Evolutionary conservation across 2,888 invertebrate species (phyloP).

Genomic region (Aspidiotus destructor): DNA sequence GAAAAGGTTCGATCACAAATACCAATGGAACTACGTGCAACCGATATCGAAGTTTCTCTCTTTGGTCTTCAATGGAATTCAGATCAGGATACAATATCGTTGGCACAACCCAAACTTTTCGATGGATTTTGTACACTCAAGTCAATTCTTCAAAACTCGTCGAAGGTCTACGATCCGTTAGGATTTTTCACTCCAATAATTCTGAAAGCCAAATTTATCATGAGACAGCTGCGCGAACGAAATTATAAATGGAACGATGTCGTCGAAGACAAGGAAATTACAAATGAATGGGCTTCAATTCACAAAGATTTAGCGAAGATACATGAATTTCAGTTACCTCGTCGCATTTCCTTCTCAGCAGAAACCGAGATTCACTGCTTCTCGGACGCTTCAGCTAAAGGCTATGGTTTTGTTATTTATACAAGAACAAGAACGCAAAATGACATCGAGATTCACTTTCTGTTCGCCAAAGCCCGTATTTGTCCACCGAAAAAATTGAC

Average conservation of each 20-base stretch:
- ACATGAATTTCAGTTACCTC: too few relatives aligned
- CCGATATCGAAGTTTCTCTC: neutral
- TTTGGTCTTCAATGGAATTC: neutral
- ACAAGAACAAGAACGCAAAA: neutral
- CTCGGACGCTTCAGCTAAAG: neutral
- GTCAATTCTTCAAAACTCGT: neutral
- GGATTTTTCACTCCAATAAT: neutral
- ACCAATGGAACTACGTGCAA: neutral
- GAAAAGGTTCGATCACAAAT: neutral
- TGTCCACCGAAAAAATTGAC: neutral
- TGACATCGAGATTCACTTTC: neutral
- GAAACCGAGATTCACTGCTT: too few relatives aligned
- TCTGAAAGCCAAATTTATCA: neutral
- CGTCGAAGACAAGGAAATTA: neutral
- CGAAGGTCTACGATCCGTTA: neutral
- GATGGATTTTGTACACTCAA: neutral
- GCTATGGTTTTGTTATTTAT: neutral
- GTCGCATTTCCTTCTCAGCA: too few relatives aligned
- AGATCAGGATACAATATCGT: neutral
- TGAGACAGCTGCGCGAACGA: neutral
- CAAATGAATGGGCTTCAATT: too few relatives aligned
- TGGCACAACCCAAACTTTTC: neutral
- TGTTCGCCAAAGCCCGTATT: neutral
- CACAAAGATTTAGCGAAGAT: too few relatives aligned
- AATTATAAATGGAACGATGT: neutral